These are phyloP conservation scores for Cepaea nemoralis DNA, from an alignment of 1,140 invertebrate species.

Conservation along the genomic window DNA sequence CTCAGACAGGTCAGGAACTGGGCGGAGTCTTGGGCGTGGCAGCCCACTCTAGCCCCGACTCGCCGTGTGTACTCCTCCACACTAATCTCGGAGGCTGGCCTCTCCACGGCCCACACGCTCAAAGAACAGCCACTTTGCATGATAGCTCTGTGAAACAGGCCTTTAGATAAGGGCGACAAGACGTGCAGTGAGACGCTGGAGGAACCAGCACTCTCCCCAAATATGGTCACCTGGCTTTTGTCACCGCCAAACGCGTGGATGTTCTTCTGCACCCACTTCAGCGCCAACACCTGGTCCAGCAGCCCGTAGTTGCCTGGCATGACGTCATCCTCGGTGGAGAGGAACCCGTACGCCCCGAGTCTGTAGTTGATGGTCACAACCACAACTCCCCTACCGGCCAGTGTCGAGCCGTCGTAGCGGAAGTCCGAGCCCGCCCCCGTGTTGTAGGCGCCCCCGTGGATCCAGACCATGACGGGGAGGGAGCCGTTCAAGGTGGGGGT, in stretches of 20 bases:
- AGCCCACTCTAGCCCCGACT: conserved; percentile 23
- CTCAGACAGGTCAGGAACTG: neutral
- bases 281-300: conserved; percentile 88
- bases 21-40: neutral
- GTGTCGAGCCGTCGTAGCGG: conserved; percentile 86
- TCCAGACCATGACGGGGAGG: conserved; percentile 92
- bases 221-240: conserved; percentile 85
- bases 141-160: conserved; percentile 43
- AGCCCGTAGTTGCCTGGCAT: conserved; percentile 97
- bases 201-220: conserved; percentile 91
- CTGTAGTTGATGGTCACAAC: conserved; percentile 94
- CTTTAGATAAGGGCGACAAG: conserved; percentile 51
- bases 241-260: conserved; percentile 91
- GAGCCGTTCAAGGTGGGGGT: conserved; percentile 75
- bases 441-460: conserved; percentile 95
- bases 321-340: conserved; percentile 90
- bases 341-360: conserved; percentile 84
- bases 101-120: conserved; percentile 30
- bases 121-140: conserved; percentile 44
- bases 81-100: neutral
- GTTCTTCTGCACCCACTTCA: conserved; percentile 92
- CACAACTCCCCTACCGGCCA: conserved; percentile 85
- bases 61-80: neutral
- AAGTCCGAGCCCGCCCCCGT: conserved; percentile 83
- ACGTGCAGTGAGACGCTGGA: conserved; percentile 56